These are phyloP conservation scores for Andrena minutula DNA, from an alignment of 2,888 invertebrate genomes.

Conservation along the genomic window DNA sequence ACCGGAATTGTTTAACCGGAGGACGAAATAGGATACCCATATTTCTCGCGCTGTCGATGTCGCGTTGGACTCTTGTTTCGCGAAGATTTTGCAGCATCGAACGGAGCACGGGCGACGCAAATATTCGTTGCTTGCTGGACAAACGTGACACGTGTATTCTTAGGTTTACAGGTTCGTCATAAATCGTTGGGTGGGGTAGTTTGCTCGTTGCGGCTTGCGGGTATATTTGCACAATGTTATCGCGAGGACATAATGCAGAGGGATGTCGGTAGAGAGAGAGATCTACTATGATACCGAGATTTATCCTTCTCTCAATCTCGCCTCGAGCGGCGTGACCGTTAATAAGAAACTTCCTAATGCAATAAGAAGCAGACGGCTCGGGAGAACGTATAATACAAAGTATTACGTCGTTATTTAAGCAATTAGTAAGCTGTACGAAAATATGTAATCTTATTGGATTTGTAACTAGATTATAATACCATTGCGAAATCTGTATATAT, in stretches of 20 bases:
- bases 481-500: constrained; percentile 34
- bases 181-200: not conserved
- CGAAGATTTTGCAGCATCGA: not conserved
- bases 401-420: constrained; percentile 52
- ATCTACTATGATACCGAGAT: not conserved
- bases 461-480: constrained; percentile 20
- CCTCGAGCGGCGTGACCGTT: not conserved
- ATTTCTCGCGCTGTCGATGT: constrained; percentile 2
- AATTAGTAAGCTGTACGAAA: constrained; percentile 11
- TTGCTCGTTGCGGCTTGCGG: constrained; percentile 16
- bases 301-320: constrained; percentile 1
- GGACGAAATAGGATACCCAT: not conserved
- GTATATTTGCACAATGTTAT: constrained; percentile 27
- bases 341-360: constrained; percentile 14
- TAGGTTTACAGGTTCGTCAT: constrained; percentile 4
- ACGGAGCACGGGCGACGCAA: not conserved
- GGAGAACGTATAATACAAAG: constrained; percentile 43
- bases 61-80: not conserved
- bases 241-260: not conserved
- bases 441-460: constrained; percentile 39
- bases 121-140: constrained; percentile 23
- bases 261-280: not conserved
- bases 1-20: constrained; percentile 10
- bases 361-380: constrained; percentile 21
- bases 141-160: constrained; percentile 3